A percentile compares a stretch with the other conserved stretches of the same genome.
Conservation (phyloP, 2,888 invertebrate genomes). For the Eupithecia abbreviata region DNA sequence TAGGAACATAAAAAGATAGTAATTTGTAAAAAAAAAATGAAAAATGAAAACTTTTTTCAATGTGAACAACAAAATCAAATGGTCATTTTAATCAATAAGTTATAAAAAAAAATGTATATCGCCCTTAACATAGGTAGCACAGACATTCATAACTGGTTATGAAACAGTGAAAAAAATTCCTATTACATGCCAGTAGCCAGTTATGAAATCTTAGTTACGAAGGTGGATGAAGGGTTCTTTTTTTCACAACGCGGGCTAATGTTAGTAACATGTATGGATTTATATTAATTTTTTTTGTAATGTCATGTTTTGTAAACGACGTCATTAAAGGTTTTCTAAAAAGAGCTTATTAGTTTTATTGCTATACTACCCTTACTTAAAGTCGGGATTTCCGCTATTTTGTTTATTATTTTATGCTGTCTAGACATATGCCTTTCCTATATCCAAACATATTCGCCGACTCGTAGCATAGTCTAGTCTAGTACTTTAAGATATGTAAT, state of each 20-base stretch:
- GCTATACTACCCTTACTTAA: background rate
- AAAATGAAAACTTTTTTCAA: background rate
- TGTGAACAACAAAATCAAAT: background rate
- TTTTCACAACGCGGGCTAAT: conserved; percentile 32
- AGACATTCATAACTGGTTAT: conserved; percentile 6
- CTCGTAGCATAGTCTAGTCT: too few species aligned
- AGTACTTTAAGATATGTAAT: too few species aligned
- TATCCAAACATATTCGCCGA: too few species aligned
- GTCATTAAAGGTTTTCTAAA: background rate
- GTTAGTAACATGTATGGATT: conserved; percentile 39
- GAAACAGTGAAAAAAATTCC: too few species aligned
- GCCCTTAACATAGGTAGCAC: background rate
- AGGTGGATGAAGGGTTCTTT: conserved; percentile 10
- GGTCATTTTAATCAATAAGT: background rate
- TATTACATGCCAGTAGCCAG: too few species aligned
- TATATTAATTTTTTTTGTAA: conserved; percentile 39
- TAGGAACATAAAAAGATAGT: too few species aligned
- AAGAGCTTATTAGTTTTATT: background rate
- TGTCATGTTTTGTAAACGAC: conserved; percentile 42
- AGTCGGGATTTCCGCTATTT: too few species aligned
- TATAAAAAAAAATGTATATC: background rate
- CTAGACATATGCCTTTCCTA: too few species aligned
- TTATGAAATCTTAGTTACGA: too few species aligned
- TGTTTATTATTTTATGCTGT: too few species aligned
- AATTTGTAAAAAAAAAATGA: background rate